Evolutionary conservation across 2,888 invertebrate genomes (phyloP).

Genomic region (Troglohyphantes excavatus): DNA sequence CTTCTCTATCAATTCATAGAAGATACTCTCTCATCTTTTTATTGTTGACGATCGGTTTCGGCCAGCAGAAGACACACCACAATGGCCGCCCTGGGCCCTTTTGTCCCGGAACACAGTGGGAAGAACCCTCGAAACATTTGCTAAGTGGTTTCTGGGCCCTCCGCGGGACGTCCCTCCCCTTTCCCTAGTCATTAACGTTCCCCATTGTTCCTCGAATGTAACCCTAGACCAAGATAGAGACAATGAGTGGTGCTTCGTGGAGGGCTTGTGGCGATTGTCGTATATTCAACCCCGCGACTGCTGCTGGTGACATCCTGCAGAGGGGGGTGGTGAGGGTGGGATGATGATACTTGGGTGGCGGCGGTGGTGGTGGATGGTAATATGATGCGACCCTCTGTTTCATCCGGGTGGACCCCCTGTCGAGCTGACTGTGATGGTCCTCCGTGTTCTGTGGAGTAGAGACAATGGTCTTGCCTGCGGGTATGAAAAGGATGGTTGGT

Average conservation of each 20-base stretch:
- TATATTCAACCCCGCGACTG: conserved; percentile 28
- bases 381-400: conserved; percentile 51
- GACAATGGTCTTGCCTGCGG: not conserved
- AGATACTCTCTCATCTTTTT: not conserved
- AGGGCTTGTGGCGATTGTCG: conserved; percentile 49
- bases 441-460: too few relatives aligned
- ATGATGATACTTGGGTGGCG: conserved; percentile 14
- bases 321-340: too few relatives aligned
- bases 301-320: conserved; percentile 64
- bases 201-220: conserved; percentile 71
- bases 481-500: not conserved
- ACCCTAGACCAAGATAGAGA: conserved; percentile 72
- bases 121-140: conserved; percentile 46
- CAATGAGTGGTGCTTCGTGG: conserved; percentile 21
- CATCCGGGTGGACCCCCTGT: conserved; percentile 35
- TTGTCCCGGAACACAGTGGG: conserved; percentile 48
- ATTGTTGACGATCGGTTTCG: conserved; percentile 12
- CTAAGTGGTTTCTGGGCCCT: conserved; percentile 71
- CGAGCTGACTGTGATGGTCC: conserved; percentile 20
- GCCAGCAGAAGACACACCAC: conserved; percentile 4
- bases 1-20: conserved; percentile 45
- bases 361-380: conserved; percentile 7
- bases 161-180: conserved; percentile 34
- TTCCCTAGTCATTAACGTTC: conserved; percentile 69
- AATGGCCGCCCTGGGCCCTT: conserved; percentile 18